phyloP scores from a whole-genome alignment of 2,888 invertebrate genomes.

The Philereme transversata region DNA sequence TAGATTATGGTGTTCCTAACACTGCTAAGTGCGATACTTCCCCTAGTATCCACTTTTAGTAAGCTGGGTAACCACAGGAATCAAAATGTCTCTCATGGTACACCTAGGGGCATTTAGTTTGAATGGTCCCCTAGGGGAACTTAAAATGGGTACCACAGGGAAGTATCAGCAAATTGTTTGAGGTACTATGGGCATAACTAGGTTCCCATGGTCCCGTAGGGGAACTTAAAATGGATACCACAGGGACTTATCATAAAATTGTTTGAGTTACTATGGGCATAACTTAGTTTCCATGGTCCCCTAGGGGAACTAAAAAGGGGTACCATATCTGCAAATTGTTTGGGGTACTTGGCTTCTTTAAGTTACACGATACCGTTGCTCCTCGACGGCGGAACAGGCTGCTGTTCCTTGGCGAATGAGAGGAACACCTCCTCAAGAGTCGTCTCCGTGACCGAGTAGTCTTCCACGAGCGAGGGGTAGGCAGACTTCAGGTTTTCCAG shows the following conservation, averaged over 20 bases:
- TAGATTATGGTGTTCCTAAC: no score
- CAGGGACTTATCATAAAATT: no score
- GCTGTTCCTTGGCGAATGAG: conserved; percentile 59
- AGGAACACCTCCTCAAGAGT: conserved; percentile 91
- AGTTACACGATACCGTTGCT: conserved; percentile 21
- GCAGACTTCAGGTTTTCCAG: conserved; percentile 80
- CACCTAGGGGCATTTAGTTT: background rate
- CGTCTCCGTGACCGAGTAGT: conserved; percentile 91
- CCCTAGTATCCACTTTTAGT: no score
- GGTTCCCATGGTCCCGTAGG: no score
- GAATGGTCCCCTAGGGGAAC: no score
- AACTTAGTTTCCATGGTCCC: no score
- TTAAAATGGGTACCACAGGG: no score
- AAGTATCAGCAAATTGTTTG: background rate
- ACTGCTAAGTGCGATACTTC: no score
- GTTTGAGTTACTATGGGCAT: background rate
- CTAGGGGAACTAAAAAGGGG: no score
- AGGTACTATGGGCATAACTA: background rate
- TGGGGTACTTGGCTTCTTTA: background rate
- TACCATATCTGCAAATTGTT: background rate
- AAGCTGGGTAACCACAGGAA: background rate
- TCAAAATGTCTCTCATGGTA: no score
- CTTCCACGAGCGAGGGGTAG: conserved; percentile 82
- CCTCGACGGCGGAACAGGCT: background rate
- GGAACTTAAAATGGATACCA: no score